Base-by-base conservation (phyloP, 2,888 invertebrate genomes). In the Melangyna quadrimaculata region DNA sequence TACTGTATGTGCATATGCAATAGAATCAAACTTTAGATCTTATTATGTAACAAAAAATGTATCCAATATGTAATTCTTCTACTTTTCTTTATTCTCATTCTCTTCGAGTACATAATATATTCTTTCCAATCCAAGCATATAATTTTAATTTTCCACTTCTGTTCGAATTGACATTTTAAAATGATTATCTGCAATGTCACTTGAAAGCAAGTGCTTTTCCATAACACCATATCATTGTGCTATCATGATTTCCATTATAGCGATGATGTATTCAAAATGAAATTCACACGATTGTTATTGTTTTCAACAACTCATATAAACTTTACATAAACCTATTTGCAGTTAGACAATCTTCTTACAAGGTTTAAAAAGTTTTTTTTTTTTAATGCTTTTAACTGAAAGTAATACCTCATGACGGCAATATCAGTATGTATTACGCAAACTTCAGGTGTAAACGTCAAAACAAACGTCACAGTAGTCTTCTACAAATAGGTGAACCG, bases 111-210 rank as follows among this genome's bases (percentile, higher is more conserved):
- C n/a, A n/a, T n/a, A n/a, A n/a, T n/a, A n/a, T n/a, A n/a, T n/a
- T 17, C 7, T 59, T 22, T 22, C 24, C 61, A 61, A 24, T 24
- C 40, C 61, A 61, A 24, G 24, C 40, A 10, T 61, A n/a, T 12
- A 45, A 63, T 63, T 29, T 29, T 45, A 63, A 45, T 63, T 45
- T 63, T 63, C 27, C 45, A 45, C 43, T 63, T 63, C 29, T 29
- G 17, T 29, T 43, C 12, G 2, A 29, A 43, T 45, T 63, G 63
- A 63, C 63, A 63, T 43, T 63, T 63, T 12, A 63, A n/a, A 29
- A 63, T 45, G 24, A 63, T 63, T 37, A 43, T 43, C 22, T 63
- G 43, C 40, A 43, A 17, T 43, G 43, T 45, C 43, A 63, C 27
- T 63, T 43, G 43, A 61, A 61, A 40, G 61, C 37, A 61, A 57